Evolutionary conservation across 2,888 invertebrate species (phyloP), one percentile per base, ranked within the genome.

Genomic region (Nipponacmea schrenckii): DNA sequence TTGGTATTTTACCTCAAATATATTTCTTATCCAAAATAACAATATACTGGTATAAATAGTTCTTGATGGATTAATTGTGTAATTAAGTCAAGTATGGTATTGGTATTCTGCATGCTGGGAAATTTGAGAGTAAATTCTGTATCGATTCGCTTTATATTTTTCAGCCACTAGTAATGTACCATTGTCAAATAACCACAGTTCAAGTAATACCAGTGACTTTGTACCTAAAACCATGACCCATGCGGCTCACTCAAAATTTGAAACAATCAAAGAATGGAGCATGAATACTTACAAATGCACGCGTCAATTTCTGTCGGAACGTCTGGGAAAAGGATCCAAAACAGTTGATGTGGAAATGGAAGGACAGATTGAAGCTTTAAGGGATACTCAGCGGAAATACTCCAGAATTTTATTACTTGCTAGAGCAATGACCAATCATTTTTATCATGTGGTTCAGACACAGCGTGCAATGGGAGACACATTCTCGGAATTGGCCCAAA

Each of bases 281-380:
- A 95, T 98, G 86, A 97, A 97, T 74, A 98, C 98, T 0, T 98
- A 97, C 89, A 98, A 98, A 90, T 98, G 98, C 89, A 98, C 98
- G 8, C 95, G 96, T 84, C 98, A 99, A 89, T 92, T 97, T 74
- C 93, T 99, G 90, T 94, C 96, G 81, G 98, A 99, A 89, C 96
- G 96, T 88, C 91, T 99, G 71, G 98, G 98, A 24, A 98, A 89
- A 80, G 86, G 87, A 15, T 87, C 89, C 46, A 87, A 88, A 71
- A 91, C 91, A 24, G 88, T 91, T 10, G 91, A 91, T 90, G 77
- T 90, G 92, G 98, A 98, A 90, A 90, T 98, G 83, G 98, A 98
- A 90, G 93, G 94, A 20, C 95, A 96, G 90, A 98, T 98, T 81
- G 97, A 97, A 89, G 92, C 93, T 82, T 90, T 98, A 74, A 92